Conservation (phyloP, 2,888 invertebrate genomes). For the Stenolophus ochropezus region DNA sequence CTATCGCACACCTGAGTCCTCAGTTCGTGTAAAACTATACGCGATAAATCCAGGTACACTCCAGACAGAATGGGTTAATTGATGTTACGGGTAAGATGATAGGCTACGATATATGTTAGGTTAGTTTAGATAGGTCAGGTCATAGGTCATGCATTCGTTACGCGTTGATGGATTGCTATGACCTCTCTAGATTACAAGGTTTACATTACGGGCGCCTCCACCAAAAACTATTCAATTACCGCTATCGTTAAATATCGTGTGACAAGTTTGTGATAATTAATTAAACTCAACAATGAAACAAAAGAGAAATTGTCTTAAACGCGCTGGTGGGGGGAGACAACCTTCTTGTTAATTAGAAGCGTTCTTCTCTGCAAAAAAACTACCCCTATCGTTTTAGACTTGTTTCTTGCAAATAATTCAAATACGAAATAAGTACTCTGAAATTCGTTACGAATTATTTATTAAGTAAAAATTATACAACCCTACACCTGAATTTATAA, state of each 20-base stretch:
- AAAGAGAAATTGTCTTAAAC: constrained; percentile 34
- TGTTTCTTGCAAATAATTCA: too few species aligned
- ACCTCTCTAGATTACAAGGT: neutral
- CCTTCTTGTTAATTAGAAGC: constrained; percentile 65
- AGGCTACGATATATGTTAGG: constrained; percentile 22
- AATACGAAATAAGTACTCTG: too few species aligned
- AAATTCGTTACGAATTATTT: too few species aligned
- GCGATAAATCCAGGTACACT: neutral
- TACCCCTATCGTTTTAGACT: too few species aligned
- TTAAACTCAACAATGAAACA: constrained; percentile 24
- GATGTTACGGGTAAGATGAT: constrained; percentile 37
- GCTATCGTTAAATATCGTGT: neutral
- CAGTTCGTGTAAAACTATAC: constrained; percentile 27
- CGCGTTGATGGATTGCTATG: constrained; percentile 23
- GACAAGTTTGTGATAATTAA: constrained; percentile 9
- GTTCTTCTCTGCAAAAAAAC: constrained; percentile 61
- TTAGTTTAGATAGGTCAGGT: constrained; percentile 40
- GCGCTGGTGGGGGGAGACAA: constrained; percentile 34
- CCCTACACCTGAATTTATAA: too few species aligned
- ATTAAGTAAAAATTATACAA: too few species aligned
- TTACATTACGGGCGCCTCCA: neutral
- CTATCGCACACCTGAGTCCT: constrained; percentile 20
- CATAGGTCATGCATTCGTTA: constrained; percentile 34
- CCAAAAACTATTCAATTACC: neutral
- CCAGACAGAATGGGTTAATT: constrained; percentile 17